A percentile compares a stretch with the other conserved stretches of the same genome.
Evolutionary conservation across 2,888 invertebrate species (phyloP).

Genomic region (Drosophila neotestacea): DNA sequence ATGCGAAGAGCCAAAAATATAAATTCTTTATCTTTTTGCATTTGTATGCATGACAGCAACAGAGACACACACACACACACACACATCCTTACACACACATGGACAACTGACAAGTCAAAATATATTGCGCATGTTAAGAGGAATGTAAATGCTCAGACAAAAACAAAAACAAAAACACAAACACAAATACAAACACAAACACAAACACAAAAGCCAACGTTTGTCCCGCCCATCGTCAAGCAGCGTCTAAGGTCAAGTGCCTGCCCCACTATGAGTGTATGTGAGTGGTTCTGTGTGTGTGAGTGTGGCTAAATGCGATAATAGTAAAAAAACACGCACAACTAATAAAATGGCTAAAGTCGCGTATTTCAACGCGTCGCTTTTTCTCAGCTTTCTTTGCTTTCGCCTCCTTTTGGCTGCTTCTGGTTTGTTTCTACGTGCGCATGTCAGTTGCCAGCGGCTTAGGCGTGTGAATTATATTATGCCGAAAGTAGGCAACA

Average conservation of each 20-base stretch:
- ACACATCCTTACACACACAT: conserved; percentile 17
- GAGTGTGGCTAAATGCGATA: conserved; percentile 55
- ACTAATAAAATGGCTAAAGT: conserved; percentile 76
- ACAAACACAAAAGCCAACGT: conserved; percentile 43
- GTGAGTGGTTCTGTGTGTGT: conserved; percentile 5
- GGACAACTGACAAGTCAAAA: conserved; percentile 54
- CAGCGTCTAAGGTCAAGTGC: conserved; percentile 67
- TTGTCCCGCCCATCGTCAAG: conserved; percentile 26
- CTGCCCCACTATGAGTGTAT: conserved; percentile 17
- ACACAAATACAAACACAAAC: conserved; percentile 1
- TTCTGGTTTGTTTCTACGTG: conserved; percentile 56
- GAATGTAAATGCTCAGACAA: conserved; percentile 69
- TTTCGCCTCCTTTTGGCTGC: conserved; percentile 16
- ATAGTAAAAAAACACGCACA: conserved; percentile 80
- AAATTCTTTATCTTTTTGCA: conserved; percentile 68
- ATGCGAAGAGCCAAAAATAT: conserved; percentile 30
- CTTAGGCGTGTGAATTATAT: conserved; percentile 80
- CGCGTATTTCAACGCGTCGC: conserved; percentile 67
- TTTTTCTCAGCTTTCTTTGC: conserved; percentile 23
- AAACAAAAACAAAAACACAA: conserved; percentile 40
- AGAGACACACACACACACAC: conserved; percentile 19
- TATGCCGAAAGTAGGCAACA: conserved; percentile 74
- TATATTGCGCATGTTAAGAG: conserved; percentile 74
- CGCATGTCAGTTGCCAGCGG: conserved; percentile 76
- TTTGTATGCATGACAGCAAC: conserved; percentile 72